phyloP scores from a whole-genome alignment of 2,888 invertebrate genomes.

The Drosophila quinaria region DNA sequence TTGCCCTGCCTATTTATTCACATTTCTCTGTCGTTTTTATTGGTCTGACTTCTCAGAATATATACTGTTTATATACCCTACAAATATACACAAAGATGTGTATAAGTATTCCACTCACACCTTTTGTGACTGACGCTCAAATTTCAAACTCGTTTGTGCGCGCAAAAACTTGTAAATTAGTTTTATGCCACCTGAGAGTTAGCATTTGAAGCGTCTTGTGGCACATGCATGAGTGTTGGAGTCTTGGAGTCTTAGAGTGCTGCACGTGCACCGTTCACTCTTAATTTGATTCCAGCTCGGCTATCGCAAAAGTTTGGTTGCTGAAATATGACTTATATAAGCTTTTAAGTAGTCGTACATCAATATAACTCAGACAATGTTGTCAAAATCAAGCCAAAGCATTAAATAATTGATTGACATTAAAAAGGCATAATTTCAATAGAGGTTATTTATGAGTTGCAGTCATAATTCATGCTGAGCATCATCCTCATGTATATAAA shows the following conservation, averaged over 20 bases:
- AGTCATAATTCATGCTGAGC: background rate
- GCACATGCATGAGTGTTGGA: slow-evolving; percentile 17
- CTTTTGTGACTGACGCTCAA: slow-evolving; percentile 23
- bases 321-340: slow-evolving; percentile 13
- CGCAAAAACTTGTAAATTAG: slow-evolving; percentile 63
- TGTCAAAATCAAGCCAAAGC: slow-evolving; percentile 20
- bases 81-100: slow-evolving; percentile 4
- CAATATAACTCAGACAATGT: slow-evolving; percentile 10
- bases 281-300: slow-evolving; percentile 31
- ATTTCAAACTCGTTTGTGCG: slow-evolving; percentile 48
- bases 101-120: slow-evolving; percentile 32
- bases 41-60: slow-evolving; percentile 34
- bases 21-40: slow-evolving; percentile 64
- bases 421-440: slow-evolving; percentile 12
- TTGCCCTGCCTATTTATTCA: slow-evolving; percentile 54
- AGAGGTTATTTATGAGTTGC: slow-evolving; percentile 2
- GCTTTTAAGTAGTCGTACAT: slow-evolving; percentile 19
- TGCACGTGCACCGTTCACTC: slow-evolving; percentile 23
- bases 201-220: slow-evolving; percentile 22
- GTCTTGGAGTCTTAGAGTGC: background rate
- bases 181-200: slow-evolving; percentile 61
- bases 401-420: slow-evolving; percentile 36
- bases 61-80: slow-evolving; percentile 5
- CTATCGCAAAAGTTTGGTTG: slow-evolving; percentile 25
- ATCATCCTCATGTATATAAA: too few species aligned